A percentile compares a stretch with the other conserved stretches of the same genome.
These are phyloP conservation scores for Perccottus glenii DNA, from an alignment of 2,113 vertebrate genomes.

Conservation along the genomic window DNA sequence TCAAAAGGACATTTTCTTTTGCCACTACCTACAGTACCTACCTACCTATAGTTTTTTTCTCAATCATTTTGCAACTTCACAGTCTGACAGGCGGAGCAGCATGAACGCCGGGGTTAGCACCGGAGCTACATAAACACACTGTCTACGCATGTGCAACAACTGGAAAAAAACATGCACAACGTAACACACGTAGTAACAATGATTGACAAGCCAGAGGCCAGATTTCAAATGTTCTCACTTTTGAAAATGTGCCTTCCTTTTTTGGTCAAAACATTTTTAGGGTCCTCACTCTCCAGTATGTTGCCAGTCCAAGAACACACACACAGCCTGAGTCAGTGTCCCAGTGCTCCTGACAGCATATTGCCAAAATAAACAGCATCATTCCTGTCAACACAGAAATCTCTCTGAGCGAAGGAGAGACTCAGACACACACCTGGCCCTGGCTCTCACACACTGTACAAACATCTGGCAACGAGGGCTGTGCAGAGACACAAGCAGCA, in stretches of 20 bases:
- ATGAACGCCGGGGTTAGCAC: no score
- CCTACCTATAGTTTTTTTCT: no score
- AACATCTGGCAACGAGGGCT: slow-evolving; percentile 59
- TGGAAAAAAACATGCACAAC: no score
- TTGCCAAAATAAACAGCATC: slow-evolving; percentile 73
- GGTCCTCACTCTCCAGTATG: not conserved
- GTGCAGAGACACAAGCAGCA: slow-evolving; percentile 39
- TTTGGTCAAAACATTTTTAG: not conserved
- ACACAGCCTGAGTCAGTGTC: slow-evolving; percentile 21
- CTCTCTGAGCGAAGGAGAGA: slow-evolving; percentile 37
- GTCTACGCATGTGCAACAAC: no score
- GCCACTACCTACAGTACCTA: no score
- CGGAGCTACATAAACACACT: no score
- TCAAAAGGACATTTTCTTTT: no score
- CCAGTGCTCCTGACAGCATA: slow-evolving; percentile 41
- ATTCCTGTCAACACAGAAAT: slow-evolving; percentile 56
- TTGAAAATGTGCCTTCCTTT: not conserved
- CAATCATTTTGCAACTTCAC: no score
- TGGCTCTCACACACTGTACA: slow-evolving; percentile 35
- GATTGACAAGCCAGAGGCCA: no score
- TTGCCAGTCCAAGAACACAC: slow-evolving; percentile 4
- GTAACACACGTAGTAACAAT: no score
- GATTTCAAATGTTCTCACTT: no score
- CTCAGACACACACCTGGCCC: slow-evolving; percentile 52
- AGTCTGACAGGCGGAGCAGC: no score